These are phyloP conservation scores for Eremophila alpestris DNA, from an alignment of 2,797 vertebrate species.

Conservation along the genomic window DNA sequence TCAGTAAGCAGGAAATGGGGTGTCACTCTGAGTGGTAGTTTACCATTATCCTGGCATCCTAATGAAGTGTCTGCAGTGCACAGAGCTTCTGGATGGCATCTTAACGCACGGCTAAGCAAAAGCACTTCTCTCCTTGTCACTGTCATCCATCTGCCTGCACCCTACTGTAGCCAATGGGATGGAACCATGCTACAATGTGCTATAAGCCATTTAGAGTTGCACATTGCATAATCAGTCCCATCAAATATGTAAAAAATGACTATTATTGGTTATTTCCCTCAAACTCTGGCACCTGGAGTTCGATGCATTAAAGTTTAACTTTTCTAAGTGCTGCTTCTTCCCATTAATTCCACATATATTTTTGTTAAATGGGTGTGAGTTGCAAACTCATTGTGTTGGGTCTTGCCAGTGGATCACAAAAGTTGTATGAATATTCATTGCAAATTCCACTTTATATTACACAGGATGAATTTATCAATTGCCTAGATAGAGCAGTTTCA, in stretches of 20 bases:
- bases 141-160: conserved; percentile 96
- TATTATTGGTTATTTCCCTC: conserved; percentile 85
- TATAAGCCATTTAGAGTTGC: conserved; percentile 88
- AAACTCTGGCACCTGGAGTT: conserved; percentile 84
- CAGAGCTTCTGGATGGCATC: conserved; percentile 91
- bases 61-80: conserved; percentile 97
- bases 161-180: conserved; percentile 92
- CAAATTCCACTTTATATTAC: conserved; percentile 67
- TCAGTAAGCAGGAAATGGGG: conserved; percentile 98
- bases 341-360: conserved; percentile 70
- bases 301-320: conserved; percentile 81
- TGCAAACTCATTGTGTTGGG: conserved; percentile 73
- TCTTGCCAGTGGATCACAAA: conserved; percentile 70
- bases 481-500: conserved; percentile 45
- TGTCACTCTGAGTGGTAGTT: conserved; percentile 96
- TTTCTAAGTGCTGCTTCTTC: conserved; percentile 71
- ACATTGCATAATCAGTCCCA: conserved; percentile 86
- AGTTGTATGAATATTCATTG: conserved; percentile 79
- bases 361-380: conserved; percentile 69
- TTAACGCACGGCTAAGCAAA: conserved; percentile 95
- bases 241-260: conserved; percentile 88
- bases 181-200: conserved; percentile 87
- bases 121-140: conserved; percentile 87
- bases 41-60: conserved; percentile 98
- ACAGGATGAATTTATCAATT: conserved; percentile 72